These are phyloP conservation scores for Calidris pygmaea DNA, from an alignment of 2,113 vertebrate species.

Conservation along the genomic window DNA sequence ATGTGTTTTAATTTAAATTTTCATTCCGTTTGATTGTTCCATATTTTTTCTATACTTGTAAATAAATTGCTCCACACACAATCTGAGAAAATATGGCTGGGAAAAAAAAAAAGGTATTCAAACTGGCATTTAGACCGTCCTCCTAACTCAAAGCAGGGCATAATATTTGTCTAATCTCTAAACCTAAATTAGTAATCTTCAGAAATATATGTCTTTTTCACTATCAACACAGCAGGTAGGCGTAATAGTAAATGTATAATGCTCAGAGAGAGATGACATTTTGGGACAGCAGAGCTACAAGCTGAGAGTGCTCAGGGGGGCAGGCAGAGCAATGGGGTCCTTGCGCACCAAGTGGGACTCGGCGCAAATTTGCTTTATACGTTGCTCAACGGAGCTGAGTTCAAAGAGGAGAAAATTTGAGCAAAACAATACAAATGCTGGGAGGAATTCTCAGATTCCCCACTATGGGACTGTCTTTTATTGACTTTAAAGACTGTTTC, in stretches of 20 bases:
- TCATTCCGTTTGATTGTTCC: neutral
- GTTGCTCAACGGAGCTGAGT: neutral
- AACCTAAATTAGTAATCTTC: neutral
- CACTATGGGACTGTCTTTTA: neutral
- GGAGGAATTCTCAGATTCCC: neutral
- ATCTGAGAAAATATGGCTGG: neutral
- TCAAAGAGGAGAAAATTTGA: neutral
- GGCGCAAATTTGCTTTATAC: neutral
- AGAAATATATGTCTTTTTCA: neutral
- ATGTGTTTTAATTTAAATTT: conserved; percentile 15
- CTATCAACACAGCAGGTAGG: neutral
- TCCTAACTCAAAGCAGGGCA: neutral
- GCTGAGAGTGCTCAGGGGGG: neutral
- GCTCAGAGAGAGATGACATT: neutral
- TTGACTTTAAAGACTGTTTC: neutral
- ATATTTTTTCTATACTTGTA: neutral
- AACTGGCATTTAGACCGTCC: neutral
- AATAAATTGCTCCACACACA: neutral
- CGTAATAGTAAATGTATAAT: neutral
- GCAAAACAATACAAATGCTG: neutral
- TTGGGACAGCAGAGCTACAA: neutral
- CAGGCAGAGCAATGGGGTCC: neutral
- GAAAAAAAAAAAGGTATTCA: neutral
- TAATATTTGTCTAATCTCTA: neutral
- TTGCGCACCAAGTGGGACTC: neutral